These are phyloP conservation scores for Macheiramphus alcinus DNA, from an alignment of 2,113 vertebrate genomes.

Conservation along the genomic window DNA sequence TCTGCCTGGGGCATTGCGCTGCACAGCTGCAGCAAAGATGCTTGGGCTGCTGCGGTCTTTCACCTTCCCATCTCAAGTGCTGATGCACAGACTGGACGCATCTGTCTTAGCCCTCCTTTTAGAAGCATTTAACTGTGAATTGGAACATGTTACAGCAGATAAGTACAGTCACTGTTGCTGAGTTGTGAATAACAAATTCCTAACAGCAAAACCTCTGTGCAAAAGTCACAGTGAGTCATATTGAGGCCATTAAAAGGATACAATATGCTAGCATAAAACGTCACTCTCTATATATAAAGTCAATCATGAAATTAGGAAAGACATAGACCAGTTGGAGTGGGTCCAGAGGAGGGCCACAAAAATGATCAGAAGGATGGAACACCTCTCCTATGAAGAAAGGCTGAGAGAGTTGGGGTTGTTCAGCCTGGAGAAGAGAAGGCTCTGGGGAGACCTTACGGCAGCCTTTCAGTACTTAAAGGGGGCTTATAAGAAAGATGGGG, in stretches of 20 bases:
- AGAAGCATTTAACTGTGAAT: neutral
- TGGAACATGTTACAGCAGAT: neutral
- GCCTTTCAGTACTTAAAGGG: neutral
- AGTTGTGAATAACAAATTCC: neutral
- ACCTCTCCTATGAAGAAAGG: neutral
- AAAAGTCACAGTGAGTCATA: neutral
- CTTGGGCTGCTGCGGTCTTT: neutral
- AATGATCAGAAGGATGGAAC: neutral
- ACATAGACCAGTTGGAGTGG: neutral
- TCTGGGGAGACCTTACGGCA: neutral
- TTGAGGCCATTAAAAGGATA: neutral
- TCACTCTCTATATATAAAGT: neutral
- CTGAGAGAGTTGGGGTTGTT: neutral
- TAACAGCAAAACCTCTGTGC: neutral
- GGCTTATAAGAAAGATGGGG: neutral
- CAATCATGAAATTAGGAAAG: neutral
- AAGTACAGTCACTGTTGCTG: neutral
- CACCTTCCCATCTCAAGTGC: neutral
- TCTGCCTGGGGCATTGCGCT: fast-evolving
- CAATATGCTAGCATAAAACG: neutral
- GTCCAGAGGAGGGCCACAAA: neutral
- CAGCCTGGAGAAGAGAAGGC: neutral
- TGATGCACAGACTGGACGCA: neutral
- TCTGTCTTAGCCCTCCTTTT: neutral
- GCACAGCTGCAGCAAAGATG: too few species aligned